These are phyloP conservation scores for Cerastis rubricosa DNA, from an alignment of 2,888 invertebrate species.

Conservation along the genomic window DNA sequence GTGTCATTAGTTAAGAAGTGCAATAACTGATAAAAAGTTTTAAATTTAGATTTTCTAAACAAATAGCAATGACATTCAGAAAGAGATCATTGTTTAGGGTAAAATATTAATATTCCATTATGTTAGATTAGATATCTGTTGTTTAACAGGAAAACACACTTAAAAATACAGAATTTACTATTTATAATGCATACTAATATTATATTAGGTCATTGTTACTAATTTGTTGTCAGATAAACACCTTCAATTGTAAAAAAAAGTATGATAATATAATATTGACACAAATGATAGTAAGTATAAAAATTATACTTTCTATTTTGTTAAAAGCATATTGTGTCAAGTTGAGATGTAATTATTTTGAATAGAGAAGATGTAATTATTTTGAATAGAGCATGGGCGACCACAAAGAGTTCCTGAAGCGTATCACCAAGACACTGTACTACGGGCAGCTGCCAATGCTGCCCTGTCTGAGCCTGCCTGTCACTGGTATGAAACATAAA, in stretches of 20 bases:
- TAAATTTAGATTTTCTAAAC: conserved; percentile 3
- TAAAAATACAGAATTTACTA: background rate
- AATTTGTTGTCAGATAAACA: background rate
- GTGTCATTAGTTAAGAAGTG: conserved; percentile 8
- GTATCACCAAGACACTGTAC: conserved; percentile 97
- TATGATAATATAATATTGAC: background rate
- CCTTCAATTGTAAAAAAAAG: background rate
- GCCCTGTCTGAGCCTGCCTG: conserved; percentile 94
- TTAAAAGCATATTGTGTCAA: background rate
- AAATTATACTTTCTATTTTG: background rate
- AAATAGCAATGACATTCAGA: background rate
- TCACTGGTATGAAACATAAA: conserved; percentile 92
- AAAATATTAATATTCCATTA: conserved; percentile 9
- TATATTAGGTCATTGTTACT: background rate
- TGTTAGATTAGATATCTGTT: background rate
- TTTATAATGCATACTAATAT: background rate
- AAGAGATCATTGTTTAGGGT: background rate
- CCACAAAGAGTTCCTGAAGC: conserved; percentile 94
- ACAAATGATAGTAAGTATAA: background rate
- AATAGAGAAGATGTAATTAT: conserved; percentile 33
- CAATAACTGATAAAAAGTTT: background rate
- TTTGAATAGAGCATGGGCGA: conserved; percentile 91
- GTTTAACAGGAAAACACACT: conserved; percentile 4
- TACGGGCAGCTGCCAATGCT: conserved; percentile 95
- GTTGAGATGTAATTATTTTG: conserved; percentile 34